phyloP scores from a whole-genome alignment of 2,797 vertebrate genomes.

The Cottoperca gobio region DNA sequence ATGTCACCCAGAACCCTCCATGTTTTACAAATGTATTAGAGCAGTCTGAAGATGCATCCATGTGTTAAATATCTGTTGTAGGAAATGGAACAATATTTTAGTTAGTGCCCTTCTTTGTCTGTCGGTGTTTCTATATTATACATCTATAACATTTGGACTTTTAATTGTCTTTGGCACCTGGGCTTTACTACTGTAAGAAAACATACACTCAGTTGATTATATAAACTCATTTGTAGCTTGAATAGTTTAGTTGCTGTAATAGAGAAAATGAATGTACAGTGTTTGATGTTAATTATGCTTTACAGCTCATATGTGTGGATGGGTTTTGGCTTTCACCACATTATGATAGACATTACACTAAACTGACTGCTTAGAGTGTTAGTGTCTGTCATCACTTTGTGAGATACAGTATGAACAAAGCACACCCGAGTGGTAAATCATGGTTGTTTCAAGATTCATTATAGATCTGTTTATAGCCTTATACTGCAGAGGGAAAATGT shows the following conservation, averaged over 20 bases:
- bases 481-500: neutral
- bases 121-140: neutral
- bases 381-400: neutral
- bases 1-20: constrained; percentile 45
- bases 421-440: constrained; percentile 7
- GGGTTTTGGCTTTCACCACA: neutral
- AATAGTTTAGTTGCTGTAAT: neutral
- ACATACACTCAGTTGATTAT: neutral
- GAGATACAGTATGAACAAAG: neutral
- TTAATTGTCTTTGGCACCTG: neutral
- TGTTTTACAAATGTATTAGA: constrained; percentile 62
- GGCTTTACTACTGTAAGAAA: neutral
- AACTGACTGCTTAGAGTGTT: neutral
- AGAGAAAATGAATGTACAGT: neutral
- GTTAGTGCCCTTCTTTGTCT: neutral
- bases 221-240: neutral
- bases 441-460: constrained; percentile 27
- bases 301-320: neutral
- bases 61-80: constrained; percentile 31
- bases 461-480: constrained; percentile 33
- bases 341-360: constrained; percentile 8
- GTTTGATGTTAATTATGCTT: neutral
- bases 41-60: constrained; percentile 14
- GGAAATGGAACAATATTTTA: constrained; percentile 16
- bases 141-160: neutral